These are phyloP conservation scores for Drosophila cyrtoloma DNA, from an alignment of 2,888 invertebrate genomes.

Conservation along the genomic window DNA sequence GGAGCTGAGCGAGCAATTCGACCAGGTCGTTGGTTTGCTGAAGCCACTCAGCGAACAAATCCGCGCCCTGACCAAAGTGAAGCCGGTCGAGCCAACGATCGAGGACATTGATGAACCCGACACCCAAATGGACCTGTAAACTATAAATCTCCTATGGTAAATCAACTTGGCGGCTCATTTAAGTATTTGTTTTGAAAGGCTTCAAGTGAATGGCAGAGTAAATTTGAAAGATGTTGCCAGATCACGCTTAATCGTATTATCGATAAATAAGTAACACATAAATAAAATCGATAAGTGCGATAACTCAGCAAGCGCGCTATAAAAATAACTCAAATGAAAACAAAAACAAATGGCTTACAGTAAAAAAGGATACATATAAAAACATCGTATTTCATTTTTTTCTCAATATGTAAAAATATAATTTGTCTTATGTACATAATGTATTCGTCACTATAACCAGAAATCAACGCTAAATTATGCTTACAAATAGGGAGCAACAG, in stretches of 20 bases:
- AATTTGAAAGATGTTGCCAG: not conserved
- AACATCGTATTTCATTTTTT: not conserved
- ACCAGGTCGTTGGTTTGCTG: slow-evolving; percentile 4
- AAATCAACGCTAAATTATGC: slow-evolving; percentile 21
- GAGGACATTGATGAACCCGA: slow-evolving; percentile 25
- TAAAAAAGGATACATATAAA: not conserved
- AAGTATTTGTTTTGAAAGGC: not conserved
- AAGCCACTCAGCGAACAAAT: slow-evolving; percentile 29
- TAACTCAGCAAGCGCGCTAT: too few species aligned
- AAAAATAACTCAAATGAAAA: too few species aligned
- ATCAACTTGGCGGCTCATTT: not conserved
- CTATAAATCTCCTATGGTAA: not conserved
- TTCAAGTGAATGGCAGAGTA: not conserved
- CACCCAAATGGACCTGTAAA: slow-evolving; percentile 10
- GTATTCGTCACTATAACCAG: slow-evolving; percentile 39
- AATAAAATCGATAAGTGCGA: not conserved
- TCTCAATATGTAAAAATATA: slow-evolving; percentile 45
- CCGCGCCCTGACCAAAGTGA: slow-evolving; percentile 3
- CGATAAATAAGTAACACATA: not conserved
- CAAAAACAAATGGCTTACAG: not conserved
- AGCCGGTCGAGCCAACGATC: not conserved
- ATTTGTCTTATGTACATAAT: slow-evolving; percentile 22
- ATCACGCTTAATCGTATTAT: not conserved
- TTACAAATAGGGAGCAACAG: slow-evolving; percentile 14
- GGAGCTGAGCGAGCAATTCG: slow-evolving; percentile 12